Evolutionary conservation across 2,113 vertebrate genomes (phyloP), one percentile per base, ranked within the genome.

Genomic region (Junco hyemalis): DNA sequence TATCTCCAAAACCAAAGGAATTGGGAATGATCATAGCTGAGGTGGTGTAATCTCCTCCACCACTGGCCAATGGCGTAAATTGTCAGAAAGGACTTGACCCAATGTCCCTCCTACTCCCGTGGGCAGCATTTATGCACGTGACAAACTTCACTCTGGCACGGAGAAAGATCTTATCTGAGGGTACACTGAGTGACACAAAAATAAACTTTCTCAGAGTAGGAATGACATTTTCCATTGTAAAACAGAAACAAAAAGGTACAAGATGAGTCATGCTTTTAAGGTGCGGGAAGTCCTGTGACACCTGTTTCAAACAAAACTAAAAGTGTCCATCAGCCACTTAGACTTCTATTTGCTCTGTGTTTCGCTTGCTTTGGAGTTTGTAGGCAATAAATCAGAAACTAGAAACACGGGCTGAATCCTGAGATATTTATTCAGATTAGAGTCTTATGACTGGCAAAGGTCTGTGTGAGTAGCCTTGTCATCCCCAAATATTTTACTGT

Each of bases 121-220:
- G 18, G 12, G 33, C 38, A 85, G 25, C 19, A 23, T 64, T 91
- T 71, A 23, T 40, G 29, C 40, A n/a, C 5, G 5, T 76, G 61
- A 87, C 5, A 69, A 69, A 25, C 12, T 60, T 74, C 31, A 60
- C 10, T 31, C 24, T 79, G 0, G 0, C 31, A 31, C 5, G 7
- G 50, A 76, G 45, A 42, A 87, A 76, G n/a, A 44, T 8, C 13
- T 69, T 61, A 53, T 5, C 28, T 63, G 15, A 63, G 28, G 2
- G 40, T 64, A 47, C 1, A 1, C 1, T 44, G 38, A 56, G 20
- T 70, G 22, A 60, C 22, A 51, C 21, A 56, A 83, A 78, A 35
- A 2, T 28, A 64, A 44, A 38, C 8, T 33, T 95, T 76, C 45
- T 79, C 13, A 17, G 31, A 69, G 3, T 14, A 77, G 29, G 31